Evolutionary conservation across 2,797 vertebrate genomes (phyloP).

Genomic region (Molossus molossus): DNA sequence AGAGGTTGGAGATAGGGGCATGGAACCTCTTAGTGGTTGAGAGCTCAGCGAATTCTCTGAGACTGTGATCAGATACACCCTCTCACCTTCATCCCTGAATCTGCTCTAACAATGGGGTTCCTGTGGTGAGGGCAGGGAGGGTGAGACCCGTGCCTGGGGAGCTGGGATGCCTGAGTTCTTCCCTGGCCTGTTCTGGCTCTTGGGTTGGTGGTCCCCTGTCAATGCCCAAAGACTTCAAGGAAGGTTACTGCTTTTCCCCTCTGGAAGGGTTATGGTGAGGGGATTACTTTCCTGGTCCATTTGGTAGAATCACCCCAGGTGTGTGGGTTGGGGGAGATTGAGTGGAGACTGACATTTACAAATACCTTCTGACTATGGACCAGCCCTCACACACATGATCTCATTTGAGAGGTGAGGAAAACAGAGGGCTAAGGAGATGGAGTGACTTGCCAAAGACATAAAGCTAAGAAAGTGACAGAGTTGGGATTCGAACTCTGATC

Average conservation of each 20-base stretch:
- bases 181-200: neutral
- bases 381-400: neutral
- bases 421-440: neutral
- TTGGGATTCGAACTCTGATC: constrained; percentile 51
- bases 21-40: neutral
- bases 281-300: constrained; percentile 13
- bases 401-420: neutral
- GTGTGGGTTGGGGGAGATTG: neutral
- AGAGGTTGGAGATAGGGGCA: neutral
- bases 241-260: neutral
- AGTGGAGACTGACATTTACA: neutral
- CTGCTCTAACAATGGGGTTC: neutral
- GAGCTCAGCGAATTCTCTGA: neutral
- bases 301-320: neutral
- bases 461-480: neutral
- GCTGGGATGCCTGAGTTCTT: neutral
- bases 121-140: neutral
- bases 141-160: neutral
- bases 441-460: neutral
- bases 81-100: neutral
- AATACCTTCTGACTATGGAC: neutral
- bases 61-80: neutral
- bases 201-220: neutral
- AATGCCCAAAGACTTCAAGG: neutral
- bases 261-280: neutral